Percentiles rank a stretch among this genome's conserved stretches.
These are phyloP conservation scores for Drosophila prostipennis DNA, from an alignment of 2,888 invertebrate genomes.

Conservation along the genomic window DNA sequence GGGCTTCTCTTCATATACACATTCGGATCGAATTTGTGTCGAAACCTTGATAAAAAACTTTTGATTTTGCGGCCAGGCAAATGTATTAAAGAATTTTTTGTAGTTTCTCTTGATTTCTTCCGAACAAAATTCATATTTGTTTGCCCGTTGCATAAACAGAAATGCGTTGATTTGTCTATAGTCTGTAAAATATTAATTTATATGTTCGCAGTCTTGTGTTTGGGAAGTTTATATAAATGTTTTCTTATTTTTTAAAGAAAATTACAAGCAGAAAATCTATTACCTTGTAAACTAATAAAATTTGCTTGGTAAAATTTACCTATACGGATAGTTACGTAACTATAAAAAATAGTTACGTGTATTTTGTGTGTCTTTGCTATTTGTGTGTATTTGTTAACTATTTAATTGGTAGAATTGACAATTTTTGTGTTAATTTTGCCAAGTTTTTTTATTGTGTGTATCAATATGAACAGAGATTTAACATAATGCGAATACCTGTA, in stretches of 20 bases:
- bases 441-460: too few species aligned
- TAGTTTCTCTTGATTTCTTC: constrained; percentile 15
- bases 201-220: not conserved
- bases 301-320: too few species aligned
- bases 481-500: not conserved
- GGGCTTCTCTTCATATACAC: not conserved
- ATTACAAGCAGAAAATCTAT: not conserved
- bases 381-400: too few species aligned
- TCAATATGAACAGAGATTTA: too few species aligned
- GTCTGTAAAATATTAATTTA: constrained; percentile 30
- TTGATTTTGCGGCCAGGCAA: constrained; percentile 34
- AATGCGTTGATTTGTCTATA: constrained; percentile 52
- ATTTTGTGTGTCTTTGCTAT: too few species aligned
- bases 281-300: too few species aligned
- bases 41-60: constrained; percentile 61
- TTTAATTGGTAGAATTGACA: too few species aligned
- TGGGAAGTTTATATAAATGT: not conserved
- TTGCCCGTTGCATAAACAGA: constrained; percentile 23
- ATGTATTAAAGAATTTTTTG: constrained; percentile 24
- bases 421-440: too few species aligned
- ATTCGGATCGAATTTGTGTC: constrained; percentile 50
- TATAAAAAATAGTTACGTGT: too few species aligned
- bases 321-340: too few species aligned
- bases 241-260: not conserved
- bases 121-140: not conserved